Conservation (phyloP, 2,113 vertebrate genomes). For the Alethe castanea region DNA sequence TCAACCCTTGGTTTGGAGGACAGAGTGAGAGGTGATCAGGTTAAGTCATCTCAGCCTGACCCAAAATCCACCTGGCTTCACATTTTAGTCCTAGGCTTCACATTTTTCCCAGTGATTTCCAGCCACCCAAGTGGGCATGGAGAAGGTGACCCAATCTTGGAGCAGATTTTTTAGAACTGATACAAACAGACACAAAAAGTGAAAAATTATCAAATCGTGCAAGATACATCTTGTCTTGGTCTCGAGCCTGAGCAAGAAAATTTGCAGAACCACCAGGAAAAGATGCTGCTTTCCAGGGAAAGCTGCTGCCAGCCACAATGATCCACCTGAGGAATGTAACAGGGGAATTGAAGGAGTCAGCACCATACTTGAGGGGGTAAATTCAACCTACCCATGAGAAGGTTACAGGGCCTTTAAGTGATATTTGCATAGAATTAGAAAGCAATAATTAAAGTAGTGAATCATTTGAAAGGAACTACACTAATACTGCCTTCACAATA, state of each 20-base stretch:
- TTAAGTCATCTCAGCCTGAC: not conserved
- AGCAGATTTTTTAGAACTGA: not conserved
- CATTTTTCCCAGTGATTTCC: not conserved
- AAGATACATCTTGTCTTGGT: rapidly evolving
- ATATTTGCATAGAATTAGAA: slow-evolving; percentile 56
- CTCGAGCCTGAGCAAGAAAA: not conserved
- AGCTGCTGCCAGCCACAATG: rapidly evolving
- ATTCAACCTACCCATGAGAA: not conserved
- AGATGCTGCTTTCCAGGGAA: not conserved
- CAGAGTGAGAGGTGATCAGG: rapidly evolving
- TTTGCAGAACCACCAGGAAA: not conserved
- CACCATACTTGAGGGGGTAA: not conserved
- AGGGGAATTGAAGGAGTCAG: not conserved
- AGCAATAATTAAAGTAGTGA: slow-evolving; percentile 61
- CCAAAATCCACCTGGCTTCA: not conserved
- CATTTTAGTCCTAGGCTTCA: not conserved
- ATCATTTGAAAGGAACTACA: slow-evolving; percentile 35
- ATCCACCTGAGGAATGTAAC: not conserved
- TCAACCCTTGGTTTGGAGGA: not conserved
- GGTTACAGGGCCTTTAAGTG: not conserved
- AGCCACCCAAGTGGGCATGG: not conserved
- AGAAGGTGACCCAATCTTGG: not conserved
- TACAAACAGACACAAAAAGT: rapidly evolving
- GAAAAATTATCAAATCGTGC: not conserved
- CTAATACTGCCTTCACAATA: slow-evolving; percentile 54